Conservation (phyloP, 2,797 vertebrate genomes). For the Aplochiton taeniatus region DNA sequence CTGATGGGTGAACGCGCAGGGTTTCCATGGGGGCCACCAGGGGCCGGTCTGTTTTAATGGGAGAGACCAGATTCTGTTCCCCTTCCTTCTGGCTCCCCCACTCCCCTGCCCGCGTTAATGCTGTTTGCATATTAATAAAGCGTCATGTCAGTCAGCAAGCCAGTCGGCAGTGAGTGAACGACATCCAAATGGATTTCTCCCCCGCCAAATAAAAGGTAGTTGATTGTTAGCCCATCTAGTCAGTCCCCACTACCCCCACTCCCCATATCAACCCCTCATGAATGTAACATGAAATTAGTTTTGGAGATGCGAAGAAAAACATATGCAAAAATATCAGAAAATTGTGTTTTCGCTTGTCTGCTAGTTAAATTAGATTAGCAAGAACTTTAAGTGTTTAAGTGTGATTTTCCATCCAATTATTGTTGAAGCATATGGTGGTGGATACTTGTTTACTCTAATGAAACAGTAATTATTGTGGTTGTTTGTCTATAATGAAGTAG, state of each 20-base stretch:
- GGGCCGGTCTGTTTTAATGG: constrained; percentile 89
- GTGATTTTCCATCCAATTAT: constrained; percentile 51
- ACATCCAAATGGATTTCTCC: constrained; percentile 81
- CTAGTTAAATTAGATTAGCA: constrained; percentile 33
- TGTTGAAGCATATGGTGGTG: constrained; percentile 33
- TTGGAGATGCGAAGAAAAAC: constrained; percentile 30
- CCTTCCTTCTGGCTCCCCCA: constrained; percentile 41
- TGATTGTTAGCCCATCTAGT: constrained; percentile 40
- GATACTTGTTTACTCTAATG: constrained; percentile 49
- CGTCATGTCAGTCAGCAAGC: constrained; percentile 80
- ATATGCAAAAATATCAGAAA: constrained; percentile 17
- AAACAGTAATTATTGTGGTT: constrained; percentile 45
- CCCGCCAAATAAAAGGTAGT: constrained; percentile 64
- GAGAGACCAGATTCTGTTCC: constrained; percentile 85
- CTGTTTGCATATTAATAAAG: constrained; percentile 90
- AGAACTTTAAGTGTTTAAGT: constrained; percentile 28
- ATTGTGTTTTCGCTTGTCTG: constrained; percentile 16
- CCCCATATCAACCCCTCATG: constrained; percentile 30
- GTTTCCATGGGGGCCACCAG: constrained; percentile 81
- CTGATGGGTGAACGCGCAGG: constrained; percentile 87
- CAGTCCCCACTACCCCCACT: constrained; percentile 24
- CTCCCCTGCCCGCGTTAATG: constrained; percentile 82
- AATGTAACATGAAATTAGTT: constrained; percentile 52
- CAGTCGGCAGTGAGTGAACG: constrained; percentile 57
- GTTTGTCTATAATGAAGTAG: constrained; percentile 29